Conservation (phyloP, 2,797 vertebrate genomes). For the Hypotaenidia philippensis region DNA sequence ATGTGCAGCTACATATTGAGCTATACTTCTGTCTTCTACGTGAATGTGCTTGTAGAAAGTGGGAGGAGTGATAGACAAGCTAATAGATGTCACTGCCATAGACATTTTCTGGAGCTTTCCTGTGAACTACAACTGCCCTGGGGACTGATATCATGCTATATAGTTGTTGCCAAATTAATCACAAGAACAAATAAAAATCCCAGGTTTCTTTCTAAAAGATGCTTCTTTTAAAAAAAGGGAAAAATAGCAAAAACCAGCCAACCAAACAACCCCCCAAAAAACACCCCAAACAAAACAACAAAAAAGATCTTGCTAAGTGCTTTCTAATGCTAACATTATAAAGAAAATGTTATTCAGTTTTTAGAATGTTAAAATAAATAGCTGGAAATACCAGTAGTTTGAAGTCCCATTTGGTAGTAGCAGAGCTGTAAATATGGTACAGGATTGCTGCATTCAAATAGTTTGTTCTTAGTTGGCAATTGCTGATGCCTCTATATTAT, state of each 20-base stretch:
- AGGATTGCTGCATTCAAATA: background rate
- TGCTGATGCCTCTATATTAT: background rate
- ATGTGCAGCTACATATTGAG: background rate
- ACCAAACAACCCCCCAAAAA: background rate
- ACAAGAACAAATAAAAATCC: background rate
- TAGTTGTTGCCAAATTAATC: background rate
- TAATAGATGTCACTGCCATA: rapidly evolving
- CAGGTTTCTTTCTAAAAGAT: background rate
- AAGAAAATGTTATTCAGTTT: background rate
- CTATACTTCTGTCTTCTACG: background rate
- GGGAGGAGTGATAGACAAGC: background rate
- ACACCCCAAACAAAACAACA: background rate
- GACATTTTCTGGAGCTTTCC: background rate
- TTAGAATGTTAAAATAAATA: background rate
- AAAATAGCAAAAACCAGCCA: too few relatives aligned
- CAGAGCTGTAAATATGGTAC: background rate
- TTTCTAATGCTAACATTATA: background rate
- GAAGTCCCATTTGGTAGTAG: background rate
- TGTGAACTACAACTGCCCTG: background rate
- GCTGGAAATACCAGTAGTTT: background rate
- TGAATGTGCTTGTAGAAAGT: background rate
- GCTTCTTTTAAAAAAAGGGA: rapidly evolving
- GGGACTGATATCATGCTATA: background rate
- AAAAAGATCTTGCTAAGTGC: background rate
- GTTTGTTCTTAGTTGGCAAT: background rate